These are phyloP conservation scores for Euwallacea fornicatus DNA, from an alignment of 1,140 invertebrate genomes.

Conservation along the genomic window DNA sequence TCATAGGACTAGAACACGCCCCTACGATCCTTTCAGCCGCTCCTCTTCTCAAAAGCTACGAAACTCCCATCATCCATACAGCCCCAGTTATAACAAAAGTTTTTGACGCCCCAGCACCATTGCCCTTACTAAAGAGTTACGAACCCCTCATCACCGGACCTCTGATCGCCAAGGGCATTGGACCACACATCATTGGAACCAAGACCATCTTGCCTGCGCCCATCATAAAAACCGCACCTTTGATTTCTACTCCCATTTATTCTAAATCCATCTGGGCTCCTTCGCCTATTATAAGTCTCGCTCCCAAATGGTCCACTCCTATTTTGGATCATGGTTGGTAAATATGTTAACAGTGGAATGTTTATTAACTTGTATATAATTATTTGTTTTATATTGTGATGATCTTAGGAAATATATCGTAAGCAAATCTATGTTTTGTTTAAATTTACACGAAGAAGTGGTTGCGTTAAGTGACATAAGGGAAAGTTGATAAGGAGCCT, in stretches of 20 bases:
- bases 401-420: slow-evolving; percentile 31
- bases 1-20: slow-evolving; percentile 11
- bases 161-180: slow-evolving; percentile 14
- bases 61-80: slow-evolving; percentile 19
- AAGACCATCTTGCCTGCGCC: slow-evolving; percentile 24
- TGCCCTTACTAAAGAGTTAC: slow-evolving; percentile 13
- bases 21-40: slow-evolving; percentile 11
- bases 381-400: slow-evolving; percentile 22
- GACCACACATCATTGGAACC: slow-evolving; percentile 22
- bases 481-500: no score
- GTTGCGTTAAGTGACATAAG: no score
- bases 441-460: not conserved
- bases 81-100: slow-evolving; percentile 25
- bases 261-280: slow-evolving; percentile 4
- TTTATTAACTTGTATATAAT: slow-evolving; percentile 16
- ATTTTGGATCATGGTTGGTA: slow-evolving; percentile 20
- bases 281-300: slow-evolving; percentile 20
- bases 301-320: slow-evolving; percentile 14
- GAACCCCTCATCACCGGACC: slow-evolving; percentile 17
- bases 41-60: slow-evolving; percentile 17
- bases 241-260: slow-evolving; percentile 11
- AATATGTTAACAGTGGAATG: not conserved
- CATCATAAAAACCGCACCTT: slow-evolving; percentile 16
- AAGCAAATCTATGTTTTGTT: slow-evolving; percentile 11
- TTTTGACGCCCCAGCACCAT: slow-evolving; percentile 23